Percentiles rank a stretch among this genome's conserved stretches.
phyloP scores from a whole-genome alignment of 2,113 vertebrate species.

The Hemiprocne comata region DNA sequence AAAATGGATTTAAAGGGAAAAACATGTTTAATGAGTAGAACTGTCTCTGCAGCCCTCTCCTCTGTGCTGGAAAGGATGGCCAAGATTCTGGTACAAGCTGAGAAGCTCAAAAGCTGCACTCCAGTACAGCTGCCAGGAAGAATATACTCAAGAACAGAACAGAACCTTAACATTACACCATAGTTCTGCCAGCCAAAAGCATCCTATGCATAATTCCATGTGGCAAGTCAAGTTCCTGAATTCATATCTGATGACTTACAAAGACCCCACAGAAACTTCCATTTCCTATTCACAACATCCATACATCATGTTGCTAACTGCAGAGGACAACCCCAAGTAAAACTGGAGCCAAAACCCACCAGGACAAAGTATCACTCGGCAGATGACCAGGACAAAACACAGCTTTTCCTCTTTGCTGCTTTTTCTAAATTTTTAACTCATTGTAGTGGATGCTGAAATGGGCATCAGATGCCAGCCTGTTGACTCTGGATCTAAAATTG shows the following conservation, averaged over 20 bases:
- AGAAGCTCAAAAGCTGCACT: constrained; percentile 59
- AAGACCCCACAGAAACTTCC: not conserved
- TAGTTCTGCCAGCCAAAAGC: constrained; percentile 63
- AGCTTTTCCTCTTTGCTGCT: not conserved
- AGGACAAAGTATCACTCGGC: not conserved
- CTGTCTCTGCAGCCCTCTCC: constrained; percentile 33
- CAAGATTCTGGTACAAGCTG: constrained; percentile 45
- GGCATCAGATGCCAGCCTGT: not conserved
- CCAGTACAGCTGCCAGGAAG: constrained; percentile 68
- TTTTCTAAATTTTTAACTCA: not conserved
- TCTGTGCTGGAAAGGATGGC: constrained; percentile 26
- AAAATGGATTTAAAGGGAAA: constrained; percentile 63
- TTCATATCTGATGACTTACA: not conserved
- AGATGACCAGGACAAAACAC: not conserved
- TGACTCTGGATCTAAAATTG: not conserved
- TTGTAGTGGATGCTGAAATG: not conserved
- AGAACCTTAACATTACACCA: constrained; percentile 49
- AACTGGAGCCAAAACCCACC: not conserved
- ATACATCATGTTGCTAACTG: not conserved
- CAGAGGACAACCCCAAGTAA: not conserved
- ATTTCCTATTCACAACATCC: not conserved
- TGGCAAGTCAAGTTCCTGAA: constrained; percentile 57
- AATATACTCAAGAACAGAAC: constrained; percentile 34
- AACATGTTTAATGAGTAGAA: constrained; percentile 57
- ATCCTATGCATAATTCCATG: constrained; percentile 28